phyloP scores from a whole-genome alignment of 2,888 invertebrate genomes.

The Amblyteles armatorius region DNA sequence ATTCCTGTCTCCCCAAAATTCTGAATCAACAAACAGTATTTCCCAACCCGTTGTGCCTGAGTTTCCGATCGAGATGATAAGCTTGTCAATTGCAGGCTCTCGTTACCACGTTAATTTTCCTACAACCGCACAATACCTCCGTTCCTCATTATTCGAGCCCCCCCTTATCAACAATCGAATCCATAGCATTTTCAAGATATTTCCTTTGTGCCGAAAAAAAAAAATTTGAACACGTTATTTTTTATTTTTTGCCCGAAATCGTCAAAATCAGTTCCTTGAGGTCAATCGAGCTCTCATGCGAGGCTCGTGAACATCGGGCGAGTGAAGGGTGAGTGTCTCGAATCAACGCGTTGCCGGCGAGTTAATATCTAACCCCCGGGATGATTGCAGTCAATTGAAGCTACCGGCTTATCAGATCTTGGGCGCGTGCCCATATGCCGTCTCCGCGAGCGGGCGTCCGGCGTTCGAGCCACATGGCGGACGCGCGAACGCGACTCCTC shows the following conservation, averaged over 20 bases:
- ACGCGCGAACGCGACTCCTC: conserved; percentile 4
- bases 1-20: conserved; percentile 9
- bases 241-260: no score
- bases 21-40: not conserved
- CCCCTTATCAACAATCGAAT: not conserved
- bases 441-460: conserved; percentile 40
- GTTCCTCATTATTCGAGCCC: conserved; percentile 20
- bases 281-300: not conserved
- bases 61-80: conserved; percentile 51
- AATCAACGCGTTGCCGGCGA: conserved; percentile 69
- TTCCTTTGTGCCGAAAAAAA: no score
- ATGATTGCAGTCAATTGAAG: conserved; percentile 82
- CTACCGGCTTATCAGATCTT: conserved; percentile 80
- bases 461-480: conserved; percentile 39
- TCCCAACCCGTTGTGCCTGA: conserved; percentile 12
- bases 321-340: conserved; percentile 18
- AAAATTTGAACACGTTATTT: no score
- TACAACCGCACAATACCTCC: conserved; percentile 10
- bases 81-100: conserved; percentile 63
- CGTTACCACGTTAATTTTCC: conserved; percentile 29
- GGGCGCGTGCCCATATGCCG: conserved; percentile 82
- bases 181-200: no score
- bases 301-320: not conserved
- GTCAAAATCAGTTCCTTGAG: not conserved
- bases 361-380: conserved; percentile 78